A percentile compares a stretch with the other conserved stretches of the same genome.
These are phyloP conservation scores for Lontra canadensis DNA, from an alignment of 2,113 vertebrate species.

Conservation along the genomic window DNA sequence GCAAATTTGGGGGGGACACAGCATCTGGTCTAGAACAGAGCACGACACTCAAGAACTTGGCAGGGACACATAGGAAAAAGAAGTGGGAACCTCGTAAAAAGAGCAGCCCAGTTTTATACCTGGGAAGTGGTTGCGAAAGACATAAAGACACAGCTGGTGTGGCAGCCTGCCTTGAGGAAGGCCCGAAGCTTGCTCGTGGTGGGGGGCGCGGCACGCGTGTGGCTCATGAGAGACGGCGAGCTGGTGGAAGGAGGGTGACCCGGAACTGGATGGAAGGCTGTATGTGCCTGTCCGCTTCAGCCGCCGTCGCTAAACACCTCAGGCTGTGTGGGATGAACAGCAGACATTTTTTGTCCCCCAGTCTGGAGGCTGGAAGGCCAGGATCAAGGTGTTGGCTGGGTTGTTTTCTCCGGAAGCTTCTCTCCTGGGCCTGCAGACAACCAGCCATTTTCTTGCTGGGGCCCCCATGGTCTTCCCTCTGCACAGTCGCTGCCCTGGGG, in stretches of 20 bases:
- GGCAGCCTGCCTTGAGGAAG: not conserved
- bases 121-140: not conserved
- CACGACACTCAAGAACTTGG: not conserved
- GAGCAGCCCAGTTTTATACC: too few relatives aligned
- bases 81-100: not conserved
- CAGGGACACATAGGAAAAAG: not conserved
- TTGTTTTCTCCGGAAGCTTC: not conserved
- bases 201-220: not conserved
- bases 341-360: rapidly evolving
- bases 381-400: rapidly evolving
- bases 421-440: rapidly evolving
- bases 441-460: rapidly evolving
- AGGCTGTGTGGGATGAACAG: rapidly evolving
- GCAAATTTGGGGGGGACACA: not conserved
- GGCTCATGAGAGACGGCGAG: not conserved
- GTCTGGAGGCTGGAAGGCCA: not conserved
- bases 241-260: not conserved
- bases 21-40: not conserved
- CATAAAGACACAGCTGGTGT: not conserved
- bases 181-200: not conserved
- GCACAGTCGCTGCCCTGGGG: rapidly evolving
- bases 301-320: not conserved
- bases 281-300: rapidly evolving
- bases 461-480: rapidly evolving
- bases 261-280: not conserved